Evolutionary conservation across 2,113 vertebrate genomes (phyloP).

Genomic region (Paedocypris sp.): DNA sequence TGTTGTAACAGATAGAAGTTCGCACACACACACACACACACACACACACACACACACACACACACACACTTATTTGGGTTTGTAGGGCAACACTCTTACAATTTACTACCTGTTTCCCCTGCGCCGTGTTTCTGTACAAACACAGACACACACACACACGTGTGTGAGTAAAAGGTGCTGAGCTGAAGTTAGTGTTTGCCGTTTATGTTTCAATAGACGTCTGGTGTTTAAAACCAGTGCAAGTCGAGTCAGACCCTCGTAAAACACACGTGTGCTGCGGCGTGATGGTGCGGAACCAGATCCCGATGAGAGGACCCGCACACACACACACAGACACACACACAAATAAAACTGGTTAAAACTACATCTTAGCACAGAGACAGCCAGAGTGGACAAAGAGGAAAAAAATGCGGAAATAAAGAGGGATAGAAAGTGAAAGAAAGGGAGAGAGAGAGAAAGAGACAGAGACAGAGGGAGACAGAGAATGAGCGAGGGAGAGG

Average conservation of each 20-base stretch:
- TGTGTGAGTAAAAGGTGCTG: no score
- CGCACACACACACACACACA: slow-evolving; percentile 30
- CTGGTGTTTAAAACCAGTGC: slow-evolving; percentile 34
- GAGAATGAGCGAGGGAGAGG: no score
- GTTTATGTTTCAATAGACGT: slow-evolving; percentile 1
- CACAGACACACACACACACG: slow-evolving; percentile 16
- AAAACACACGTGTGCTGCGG: slow-evolving; percentile 36
- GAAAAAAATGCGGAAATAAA: no score
- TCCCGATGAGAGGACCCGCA: slow-evolving; percentile 20
- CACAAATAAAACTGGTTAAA: no score
- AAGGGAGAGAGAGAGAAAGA: no score
- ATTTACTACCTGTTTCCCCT: slow-evolving; percentile 42
- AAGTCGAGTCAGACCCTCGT: slow-evolving; percentile 29
- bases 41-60: slow-evolving; percentile 23
- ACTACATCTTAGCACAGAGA: no score
- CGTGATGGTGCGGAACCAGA: slow-evolving; percentile 1
- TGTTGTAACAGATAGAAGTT: slow-evolving; percentile 16
- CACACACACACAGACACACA: no score
- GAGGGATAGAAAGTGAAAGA: no score
- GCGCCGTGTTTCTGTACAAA: slow-evolving; percentile 39
- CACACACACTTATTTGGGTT: slow-evolving; percentile 30
- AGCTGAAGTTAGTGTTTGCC: slow-evolving; percentile 11
- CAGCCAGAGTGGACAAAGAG: no score
- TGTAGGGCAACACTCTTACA: slow-evolving; percentile 1
- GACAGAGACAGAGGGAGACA: no score